Conservation (phyloP, 2,113 vertebrate species). For the Tachysurus fulvidraco region DNA sequence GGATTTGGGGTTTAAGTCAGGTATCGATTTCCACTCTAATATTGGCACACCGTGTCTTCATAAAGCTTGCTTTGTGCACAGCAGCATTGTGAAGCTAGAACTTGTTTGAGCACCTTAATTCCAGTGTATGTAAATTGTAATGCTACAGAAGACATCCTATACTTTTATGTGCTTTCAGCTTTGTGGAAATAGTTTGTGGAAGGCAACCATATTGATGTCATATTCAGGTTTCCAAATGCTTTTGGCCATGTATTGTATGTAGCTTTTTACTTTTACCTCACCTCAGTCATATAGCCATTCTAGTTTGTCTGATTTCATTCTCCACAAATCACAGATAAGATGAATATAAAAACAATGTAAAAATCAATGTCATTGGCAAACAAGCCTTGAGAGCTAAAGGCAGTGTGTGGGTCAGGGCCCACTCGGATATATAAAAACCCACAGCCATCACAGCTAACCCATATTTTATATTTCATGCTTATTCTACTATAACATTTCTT, state of each 20-base stretch:
- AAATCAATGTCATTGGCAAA: constrained; percentile 2
- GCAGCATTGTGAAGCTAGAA: background rate
- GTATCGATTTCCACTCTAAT: background rate
- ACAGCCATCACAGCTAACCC: constrained; percentile 44
- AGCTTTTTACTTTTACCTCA: background rate
- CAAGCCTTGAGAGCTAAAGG: constrained; percentile 2
- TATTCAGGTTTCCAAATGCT: background rate
- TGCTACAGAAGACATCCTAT: background rate
- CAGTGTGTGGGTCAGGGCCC: constrained; percentile 34
- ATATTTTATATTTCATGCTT: constrained; percentile 56
- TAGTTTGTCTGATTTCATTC: constrained; percentile 5
- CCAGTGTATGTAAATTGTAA: background rate
- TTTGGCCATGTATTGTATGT: background rate
- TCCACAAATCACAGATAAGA: background rate
- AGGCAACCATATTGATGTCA: background rate
- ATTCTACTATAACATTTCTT: constrained; percentile 55
- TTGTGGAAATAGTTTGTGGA: background rate
- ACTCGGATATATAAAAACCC: constrained; percentile 50
- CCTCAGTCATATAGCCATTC: background rate
- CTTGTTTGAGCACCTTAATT: background rate
- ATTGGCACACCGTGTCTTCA: background rate
- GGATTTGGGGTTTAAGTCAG: background rate
- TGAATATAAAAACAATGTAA: constrained; percentile 22
- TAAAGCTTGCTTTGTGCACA: background rate
- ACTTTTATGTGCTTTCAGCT: background rate